Base-by-base conservation (phyloP, 1,140 invertebrate species). In the Phortica variegata region DNA sequence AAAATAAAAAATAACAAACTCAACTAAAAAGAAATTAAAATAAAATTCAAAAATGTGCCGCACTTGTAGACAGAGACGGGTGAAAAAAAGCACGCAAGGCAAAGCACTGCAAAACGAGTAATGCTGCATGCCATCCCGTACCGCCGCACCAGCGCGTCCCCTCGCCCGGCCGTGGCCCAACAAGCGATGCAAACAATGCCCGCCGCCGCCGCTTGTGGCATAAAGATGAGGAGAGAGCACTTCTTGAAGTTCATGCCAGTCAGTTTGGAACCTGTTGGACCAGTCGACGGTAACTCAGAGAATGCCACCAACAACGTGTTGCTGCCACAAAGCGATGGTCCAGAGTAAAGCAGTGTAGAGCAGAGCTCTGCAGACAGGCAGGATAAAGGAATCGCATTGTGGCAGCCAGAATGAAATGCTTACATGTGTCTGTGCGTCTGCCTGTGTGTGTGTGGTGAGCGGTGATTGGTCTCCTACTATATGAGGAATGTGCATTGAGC, bases 1-100 rank as follows among this genome's bases (percentile, higher is more conserved):
- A 10, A 66, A 66, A 68, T 68, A 56, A 26, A 5, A 26, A 26
- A 10, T 26, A 26, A 26, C 5, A 26, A 34, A 34, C 6, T 56
- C 68, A 68, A 68, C 68, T 68, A 68, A 68, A 68, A 68, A 63
- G 63, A 68, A 68, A 68, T 68, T 68, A 68, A 68, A 68, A 68
- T 68, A 68, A 68, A 68, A 68, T 68, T 68, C 63, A 68, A 68
- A 66, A 68, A 68, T 68, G 63, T 68, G 63, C 63, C n/a, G 23
- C 23, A 26, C 5, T 26, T 26, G 23, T 26, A 6, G 5, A 26
- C 10, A 10, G 68, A 68, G 68, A 66, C 62, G 54, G 57, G 58
- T 23, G 50, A 6, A 6, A 34, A 34, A n/a, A 34, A 29, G 26
- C 26, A 7, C 6, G 4, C 33, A 40, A 17, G 36, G 16, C 13